phyloP scores from a whole-genome alignment of 2,113 vertebrate genomes.

The Indicator maculatus region DNA sequence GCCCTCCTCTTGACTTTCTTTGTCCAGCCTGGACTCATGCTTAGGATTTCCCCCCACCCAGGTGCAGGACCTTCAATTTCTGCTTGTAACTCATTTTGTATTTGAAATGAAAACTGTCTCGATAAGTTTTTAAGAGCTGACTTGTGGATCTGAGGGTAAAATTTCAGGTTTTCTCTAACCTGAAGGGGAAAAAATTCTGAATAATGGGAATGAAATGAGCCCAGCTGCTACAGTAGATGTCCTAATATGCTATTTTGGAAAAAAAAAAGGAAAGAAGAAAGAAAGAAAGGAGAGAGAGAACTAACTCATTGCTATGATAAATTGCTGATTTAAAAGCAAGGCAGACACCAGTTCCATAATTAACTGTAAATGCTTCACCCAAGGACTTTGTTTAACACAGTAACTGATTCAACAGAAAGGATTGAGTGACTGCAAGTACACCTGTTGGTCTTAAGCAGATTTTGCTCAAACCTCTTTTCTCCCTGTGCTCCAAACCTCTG shows the following conservation, averaged over 20 bases:
- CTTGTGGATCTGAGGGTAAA: neutral
- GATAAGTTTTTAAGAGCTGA: neutral
- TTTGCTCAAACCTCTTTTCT: neutral
- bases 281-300: neutral
- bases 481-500: no score
- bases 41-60: no score
- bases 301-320: conserved; percentile 44
- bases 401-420: neutral
- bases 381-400: conserved; percentile 29
- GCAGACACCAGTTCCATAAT: conserved; percentile 13
- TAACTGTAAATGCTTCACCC: conserved; percentile 34
- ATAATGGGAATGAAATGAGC: neutral
- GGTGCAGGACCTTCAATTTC: neutral
- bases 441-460: neutral
- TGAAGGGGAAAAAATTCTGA: neutral
- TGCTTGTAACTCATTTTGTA: neutral
- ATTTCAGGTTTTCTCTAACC: conserved; percentile 18
- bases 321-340: conserved; percentile 41
- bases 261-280: no score
- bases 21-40: no score
- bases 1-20: no score
- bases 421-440: neutral
- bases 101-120: neutral
- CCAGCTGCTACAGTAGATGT: neutral
- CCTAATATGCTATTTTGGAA: neutral